Evolutionary conservation across 2,888 invertebrate genomes (phyloP), one percentile per base, ranked within the genome.

Genomic region (Acronicta psi): DNA sequence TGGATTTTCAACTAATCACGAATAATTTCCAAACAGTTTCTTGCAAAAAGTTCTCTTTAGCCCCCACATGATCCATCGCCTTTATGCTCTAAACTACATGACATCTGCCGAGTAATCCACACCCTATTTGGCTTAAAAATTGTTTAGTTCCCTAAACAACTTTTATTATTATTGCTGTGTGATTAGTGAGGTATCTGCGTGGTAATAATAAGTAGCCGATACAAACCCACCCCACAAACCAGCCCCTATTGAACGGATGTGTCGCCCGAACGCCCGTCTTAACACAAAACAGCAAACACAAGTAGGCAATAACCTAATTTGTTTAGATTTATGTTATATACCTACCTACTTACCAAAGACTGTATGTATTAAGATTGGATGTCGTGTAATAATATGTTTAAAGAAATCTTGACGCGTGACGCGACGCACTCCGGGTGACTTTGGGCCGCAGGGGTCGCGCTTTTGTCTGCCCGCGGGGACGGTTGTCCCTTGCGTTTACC

Each of bases 201-300:
- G 83, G 84, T 88, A 89, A 88, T 90, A 88, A 90, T 90, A 90
- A 90, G 88, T 87, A 87, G 86, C 85, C 85, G 80, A 79, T 80
- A 81, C 79, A 83, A 77, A 79, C 83, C 84, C 84, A 82, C 83
- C 85, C 84, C 77, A 72, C 80, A 75, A 71, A 72, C 77, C 71
- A 75, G 75, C 77, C 80, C 78, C 74, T 79, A 71, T 76, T 77
- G 78, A 69, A 82, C 79, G 74, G 83, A 82, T 80, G 84, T 79
- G 83, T 79, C 80, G 80, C 73, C 74, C 81, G 73, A 79, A 29
- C 55, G 60, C 75, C 65, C 80, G 79, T 80, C 83, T 81, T 79
- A 73, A 77, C 78, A 77, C 79, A 76, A 76, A 75, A 64, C 82
- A 82, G 80, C 78, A 77, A 79, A 63, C 59, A 46, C 23, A 42